phyloP scores from a whole-genome alignment of 2,888 invertebrate genomes.

The Aspidiotus destructor region DNA sequence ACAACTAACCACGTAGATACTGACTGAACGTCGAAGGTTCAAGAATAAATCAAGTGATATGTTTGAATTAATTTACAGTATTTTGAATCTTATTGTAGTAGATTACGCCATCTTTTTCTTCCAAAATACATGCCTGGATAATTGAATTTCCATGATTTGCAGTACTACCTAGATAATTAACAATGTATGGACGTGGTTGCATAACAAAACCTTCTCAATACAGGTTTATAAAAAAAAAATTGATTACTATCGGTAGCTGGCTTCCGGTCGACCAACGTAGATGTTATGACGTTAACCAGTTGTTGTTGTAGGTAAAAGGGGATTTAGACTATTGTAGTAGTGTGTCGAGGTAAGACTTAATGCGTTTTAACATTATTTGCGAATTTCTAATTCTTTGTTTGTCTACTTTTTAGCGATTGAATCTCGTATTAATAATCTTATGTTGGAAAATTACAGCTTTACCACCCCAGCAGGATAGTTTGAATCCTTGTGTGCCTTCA shows the following conservation, averaged over 20 bases:
- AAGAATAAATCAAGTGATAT: not conserved
- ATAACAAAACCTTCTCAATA: not conserved
- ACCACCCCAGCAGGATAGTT: slow-evolving; percentile 37
- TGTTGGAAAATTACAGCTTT: not conserved
- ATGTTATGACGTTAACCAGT: not conserved
- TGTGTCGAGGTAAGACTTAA: not conserved
- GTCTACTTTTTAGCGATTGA: no score
- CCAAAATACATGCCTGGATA: not conserved
- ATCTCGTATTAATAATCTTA: no score
- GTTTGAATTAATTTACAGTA: not conserved
- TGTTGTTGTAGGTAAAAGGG: not conserved
- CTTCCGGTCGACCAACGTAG: slow-evolving; percentile 3
- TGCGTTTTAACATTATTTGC: not conserved
- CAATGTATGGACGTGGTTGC: not conserved
- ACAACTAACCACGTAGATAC: slow-evolving; percentile 30
- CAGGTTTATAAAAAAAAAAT: not conserved
- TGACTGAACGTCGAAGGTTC: slow-evolving; percentile 21
- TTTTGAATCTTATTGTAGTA: slow-evolving; percentile 5
- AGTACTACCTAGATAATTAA: slow-evolving; percentile 17
- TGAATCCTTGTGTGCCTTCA: slow-evolving; percentile 44
- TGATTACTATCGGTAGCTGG: not conserved
- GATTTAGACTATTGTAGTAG: not conserved
- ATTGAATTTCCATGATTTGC: slow-evolving; percentile 20
- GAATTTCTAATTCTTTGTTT: not conserved
- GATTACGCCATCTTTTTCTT: slow-evolving; percentile 5